These are phyloP conservation scores for Enteromius argenteus DNA, from an alignment of 2,797 vertebrate genomes.

Conservation along the genomic window DNA sequence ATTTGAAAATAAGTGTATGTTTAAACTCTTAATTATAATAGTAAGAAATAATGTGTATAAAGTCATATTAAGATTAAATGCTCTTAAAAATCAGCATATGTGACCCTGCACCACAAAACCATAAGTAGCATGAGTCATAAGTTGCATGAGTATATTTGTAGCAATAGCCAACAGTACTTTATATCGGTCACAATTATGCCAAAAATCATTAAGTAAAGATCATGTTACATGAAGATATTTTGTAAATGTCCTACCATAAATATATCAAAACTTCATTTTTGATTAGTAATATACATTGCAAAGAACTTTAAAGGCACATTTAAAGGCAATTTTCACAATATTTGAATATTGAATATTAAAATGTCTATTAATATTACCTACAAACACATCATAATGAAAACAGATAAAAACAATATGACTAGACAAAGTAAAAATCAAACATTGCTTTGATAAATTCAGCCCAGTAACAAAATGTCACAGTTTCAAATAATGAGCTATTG, in stretches of 20 bases:
- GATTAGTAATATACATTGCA: too few species aligned
- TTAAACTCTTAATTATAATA: not conserved
- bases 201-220: not conserved
- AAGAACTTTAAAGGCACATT: too few species aligned
- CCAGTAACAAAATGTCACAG: constrained; percentile 19
- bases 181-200: too few species aligned
- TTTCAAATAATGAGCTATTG: constrained; percentile 44
- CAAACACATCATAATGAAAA: not conserved
- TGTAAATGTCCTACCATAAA: too few species aligned
- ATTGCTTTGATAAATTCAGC: constrained; percentile 29
- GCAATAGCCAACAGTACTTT: too few species aligned
- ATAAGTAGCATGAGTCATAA: too few species aligned
- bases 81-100: not conserved
- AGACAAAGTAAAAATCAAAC: not conserved
- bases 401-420: not conserved
- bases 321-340: too few species aligned
- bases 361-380: not conserved
- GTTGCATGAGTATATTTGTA: too few species aligned
- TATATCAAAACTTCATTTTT: too few species aligned
- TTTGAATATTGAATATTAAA: too few species aligned
- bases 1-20: too few species aligned
- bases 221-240: not conserved
- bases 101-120: too few species aligned
- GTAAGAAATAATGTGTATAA: not conserved
- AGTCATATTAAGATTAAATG: not conserved